Conservation (phyloP, 1,140 invertebrate genomes). For the Heliconius nattereri region DNA sequence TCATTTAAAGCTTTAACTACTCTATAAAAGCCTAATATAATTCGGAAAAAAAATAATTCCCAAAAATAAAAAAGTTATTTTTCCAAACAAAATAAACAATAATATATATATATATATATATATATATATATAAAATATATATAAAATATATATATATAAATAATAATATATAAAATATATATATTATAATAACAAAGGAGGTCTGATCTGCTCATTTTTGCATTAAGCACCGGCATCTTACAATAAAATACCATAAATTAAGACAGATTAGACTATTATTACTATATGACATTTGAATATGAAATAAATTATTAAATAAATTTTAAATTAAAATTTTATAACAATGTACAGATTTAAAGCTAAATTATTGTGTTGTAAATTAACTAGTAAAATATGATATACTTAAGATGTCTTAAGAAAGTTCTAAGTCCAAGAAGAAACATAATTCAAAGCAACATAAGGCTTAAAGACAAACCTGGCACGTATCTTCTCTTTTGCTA, state of each 20-base stretch:
- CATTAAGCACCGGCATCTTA: not conserved
- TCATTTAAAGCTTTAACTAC: too few species aligned
- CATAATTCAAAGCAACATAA: not conserved
- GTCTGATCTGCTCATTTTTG: not conserved
- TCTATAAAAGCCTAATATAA: too few species aligned
- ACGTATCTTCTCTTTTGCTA: not conserved
- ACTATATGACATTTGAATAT: not conserved
- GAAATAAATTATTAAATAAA: constrained; percentile 1
- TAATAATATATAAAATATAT: too few species aligned
- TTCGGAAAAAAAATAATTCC: too few species aligned
- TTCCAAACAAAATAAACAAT: too few species aligned
- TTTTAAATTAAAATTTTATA: constrained; percentile 18
- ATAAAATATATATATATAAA: too few species aligned
- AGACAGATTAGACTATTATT: constrained; percentile 1
- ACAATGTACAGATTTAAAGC: constrained; percentile 38
- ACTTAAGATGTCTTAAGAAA: constrained; percentile 45
- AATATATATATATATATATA: too few species aligned
- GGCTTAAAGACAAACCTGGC: not conserved
- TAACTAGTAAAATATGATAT: constrained; percentile 56
- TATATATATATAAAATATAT: too few species aligned
- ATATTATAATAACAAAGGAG: not conserved
- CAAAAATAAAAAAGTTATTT: too few species aligned
- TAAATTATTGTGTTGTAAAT: constrained; percentile 36
- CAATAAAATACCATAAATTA: not conserved
- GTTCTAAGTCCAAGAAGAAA: constrained; percentile 23